A percentile compares a stretch with the other conserved stretches of the same genome.
These are phyloP conservation scores for Polymixis flavicincta DNA, from an alignment of 2,888 invertebrate species.

Conservation along the genomic window DNA sequence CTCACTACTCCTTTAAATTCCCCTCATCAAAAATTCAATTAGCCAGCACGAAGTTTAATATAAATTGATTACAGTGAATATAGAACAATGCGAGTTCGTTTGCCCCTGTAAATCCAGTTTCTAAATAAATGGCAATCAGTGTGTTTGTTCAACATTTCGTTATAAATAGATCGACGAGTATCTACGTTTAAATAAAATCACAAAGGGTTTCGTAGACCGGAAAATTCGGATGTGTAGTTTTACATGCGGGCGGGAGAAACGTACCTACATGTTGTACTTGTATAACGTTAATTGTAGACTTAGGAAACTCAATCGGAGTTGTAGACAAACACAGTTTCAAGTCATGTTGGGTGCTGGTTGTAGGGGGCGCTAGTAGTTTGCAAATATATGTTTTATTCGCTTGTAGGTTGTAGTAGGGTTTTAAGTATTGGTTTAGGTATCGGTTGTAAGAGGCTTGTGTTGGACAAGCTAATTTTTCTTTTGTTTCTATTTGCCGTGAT, in stretches of 20 bases:
- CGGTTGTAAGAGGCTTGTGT: neutral
- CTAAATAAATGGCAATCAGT: constrained; percentile 71
- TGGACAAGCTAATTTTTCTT: neutral
- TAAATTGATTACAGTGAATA: constrained; percentile 77
- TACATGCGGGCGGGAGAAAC: constrained; percentile 86
- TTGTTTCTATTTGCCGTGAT: neutral
- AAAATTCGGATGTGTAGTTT: constrained; percentile 85
- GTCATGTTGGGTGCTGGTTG: constrained; percentile 46
- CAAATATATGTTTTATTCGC: constrained; percentile 33
- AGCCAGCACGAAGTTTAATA: constrained; percentile 71
- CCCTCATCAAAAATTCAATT: constrained; percentile 71
- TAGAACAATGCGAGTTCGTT: constrained; percentile 78
- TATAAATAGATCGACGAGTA: constrained; percentile 67
- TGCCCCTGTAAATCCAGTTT: constrained; percentile 72
- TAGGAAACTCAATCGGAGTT: constrained; percentile 63
- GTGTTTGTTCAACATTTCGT: constrained; percentile 65
- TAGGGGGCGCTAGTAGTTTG: constrained; percentile 16
- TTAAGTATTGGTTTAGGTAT: constrained; percentile 24
- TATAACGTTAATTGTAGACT: constrained; percentile 68
- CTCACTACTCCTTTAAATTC: constrained; percentile 55
- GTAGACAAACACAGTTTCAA: constrained; percentile 55
- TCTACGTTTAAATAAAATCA: constrained; percentile 79
- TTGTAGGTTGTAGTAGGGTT: constrained; percentile 8
- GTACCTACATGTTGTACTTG: constrained; percentile 61
- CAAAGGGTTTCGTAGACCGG: constrained; percentile 86